A percentile compares a stretch with the other conserved stretches of the same genome.
These are phyloP conservation scores for Ommatoiulus sabulosus DNA, from an alignment of 2,888 invertebrate genomes.

Conservation along the genomic window DNA sequence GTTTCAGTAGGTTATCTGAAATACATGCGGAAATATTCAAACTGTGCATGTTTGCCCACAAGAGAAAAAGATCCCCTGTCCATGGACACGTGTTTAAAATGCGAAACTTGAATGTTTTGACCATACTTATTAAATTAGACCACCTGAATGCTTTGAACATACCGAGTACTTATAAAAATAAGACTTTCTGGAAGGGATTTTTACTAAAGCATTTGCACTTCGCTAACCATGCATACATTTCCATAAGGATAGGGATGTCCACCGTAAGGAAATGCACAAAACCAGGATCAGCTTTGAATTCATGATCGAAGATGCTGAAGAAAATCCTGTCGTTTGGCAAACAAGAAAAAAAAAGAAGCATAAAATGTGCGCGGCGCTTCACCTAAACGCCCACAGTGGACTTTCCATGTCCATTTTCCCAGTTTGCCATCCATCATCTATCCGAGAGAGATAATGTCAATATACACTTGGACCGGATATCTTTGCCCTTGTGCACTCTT, in stretches of 20 bases:
- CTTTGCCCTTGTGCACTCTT: conserved; percentile 53
- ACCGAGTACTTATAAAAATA: too few relatives aligned
- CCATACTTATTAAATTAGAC: too few relatives aligned
- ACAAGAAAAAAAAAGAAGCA: not conserved
- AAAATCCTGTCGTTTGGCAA: not conserved
- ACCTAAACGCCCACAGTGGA: conserved; percentile 23
- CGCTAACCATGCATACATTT: not conserved
- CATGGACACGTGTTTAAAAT: too few relatives aligned
- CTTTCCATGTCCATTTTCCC: conserved; percentile 47
- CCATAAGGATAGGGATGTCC: not conserved
- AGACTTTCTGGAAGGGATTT: too few relatives aligned
- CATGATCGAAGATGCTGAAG: not conserved
- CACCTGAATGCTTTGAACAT: too few relatives aligned
- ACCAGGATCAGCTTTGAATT: not conserved
- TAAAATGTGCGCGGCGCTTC: not conserved
- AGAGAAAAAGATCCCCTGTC: too few relatives aligned
- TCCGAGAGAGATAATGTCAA: conserved; percentile 53
- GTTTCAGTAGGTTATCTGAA: too few relatives aligned
- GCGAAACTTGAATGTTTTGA: too few relatives aligned
- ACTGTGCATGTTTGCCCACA: too few relatives aligned
- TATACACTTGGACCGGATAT: conserved; percentile 55
- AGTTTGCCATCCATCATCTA: conserved; percentile 54
- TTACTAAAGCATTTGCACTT: too few relatives aligned
- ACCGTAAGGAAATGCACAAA: not conserved
- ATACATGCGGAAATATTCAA: too few relatives aligned